Evolutionary conservation across 2,797 vertebrate species (phyloP), one percentile per base, ranked within the genome.

Genomic region (Rhynchotus rufescens): DNA sequence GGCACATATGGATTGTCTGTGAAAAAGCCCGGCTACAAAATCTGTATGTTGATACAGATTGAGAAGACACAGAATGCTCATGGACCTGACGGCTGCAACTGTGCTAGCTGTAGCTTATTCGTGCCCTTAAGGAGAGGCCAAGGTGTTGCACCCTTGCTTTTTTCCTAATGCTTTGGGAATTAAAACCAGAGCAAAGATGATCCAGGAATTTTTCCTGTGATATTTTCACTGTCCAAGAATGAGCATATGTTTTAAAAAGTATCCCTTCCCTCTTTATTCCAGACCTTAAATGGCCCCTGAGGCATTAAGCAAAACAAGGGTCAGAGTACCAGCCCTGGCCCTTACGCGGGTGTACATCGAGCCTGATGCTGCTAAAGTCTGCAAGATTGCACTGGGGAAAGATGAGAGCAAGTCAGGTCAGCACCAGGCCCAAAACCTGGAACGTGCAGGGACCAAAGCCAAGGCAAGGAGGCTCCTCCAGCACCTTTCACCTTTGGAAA

Each of bases 171-270:
- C 44, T 66, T 71, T 0, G 0, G 54, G 25, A 56, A 49, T 54
- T 92, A 60, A 17, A 65, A 26, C 17, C 11, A 1, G 65, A 74
- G 61, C 42, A 71, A 38, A 66, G 42, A 44, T n/a, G 38, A 92
- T 84, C 81, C 84, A 78, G 59, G 45, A 80, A 74, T 93, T 91
- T 88, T 88, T 91, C 88, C 83, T 68, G 51, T 52, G 60, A 42
- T 13, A 62, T 88, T 93, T 86, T 52, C 87, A 74, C 72, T 26
- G 49, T 34, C 84, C 73, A 75, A 66, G 84, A 80, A 72, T 1
- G 45, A 90, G 11, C 16, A 45, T 40, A 56, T n/a, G 69, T 7
- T 67, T 16, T 15, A 8, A 54, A 56, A 78, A 80, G 91, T 90
- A 80, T 34, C 2, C 57, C 45, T 28, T 22, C 32, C n/a, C 44